Conservation (phyloP, 2,113 vertebrate genomes). For the Rhinoderma darwinii region DNA sequence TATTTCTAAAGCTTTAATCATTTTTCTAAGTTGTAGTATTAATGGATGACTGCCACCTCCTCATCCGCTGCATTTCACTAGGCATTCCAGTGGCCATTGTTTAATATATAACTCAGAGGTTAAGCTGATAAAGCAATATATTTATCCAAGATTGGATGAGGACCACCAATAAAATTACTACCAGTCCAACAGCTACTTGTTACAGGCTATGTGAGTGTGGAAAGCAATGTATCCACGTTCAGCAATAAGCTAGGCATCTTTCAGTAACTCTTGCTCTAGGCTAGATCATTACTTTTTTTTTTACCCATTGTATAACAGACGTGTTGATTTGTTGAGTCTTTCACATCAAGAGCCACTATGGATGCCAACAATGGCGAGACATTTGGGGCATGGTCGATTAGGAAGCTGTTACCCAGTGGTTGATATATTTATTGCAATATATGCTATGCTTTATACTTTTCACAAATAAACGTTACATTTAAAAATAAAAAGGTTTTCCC, state of each 20-base stretch:
- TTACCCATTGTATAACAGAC: not conserved
- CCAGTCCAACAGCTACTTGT: not conserved
- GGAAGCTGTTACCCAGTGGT: not conserved
- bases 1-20: not conserved
- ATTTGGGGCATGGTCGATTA: not conserved
- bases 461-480: too few relatives aligned
- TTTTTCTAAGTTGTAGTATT: not conserved
- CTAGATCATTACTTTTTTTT: not conserved
- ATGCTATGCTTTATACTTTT: not conserved
- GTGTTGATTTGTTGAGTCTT: not conserved
- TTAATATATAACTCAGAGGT: not conserved
- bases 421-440: not conserved
- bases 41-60: not conserved
- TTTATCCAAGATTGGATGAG: not conserved
- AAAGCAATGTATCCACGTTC: not conserved
- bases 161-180: not conserved
- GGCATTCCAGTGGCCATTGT: not conserved
- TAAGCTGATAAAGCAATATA: slow-evolving; percentile 8
- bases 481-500: too few relatives aligned
- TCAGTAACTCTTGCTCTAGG: not conserved
- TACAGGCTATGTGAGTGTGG: not conserved
- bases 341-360: not conserved
- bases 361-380: not conserved
- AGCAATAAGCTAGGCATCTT: not conserved
- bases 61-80: not conserved